Base-by-base conservation (phyloP, 2,888 invertebrate genomes). In the Torymus auratus region DNA sequence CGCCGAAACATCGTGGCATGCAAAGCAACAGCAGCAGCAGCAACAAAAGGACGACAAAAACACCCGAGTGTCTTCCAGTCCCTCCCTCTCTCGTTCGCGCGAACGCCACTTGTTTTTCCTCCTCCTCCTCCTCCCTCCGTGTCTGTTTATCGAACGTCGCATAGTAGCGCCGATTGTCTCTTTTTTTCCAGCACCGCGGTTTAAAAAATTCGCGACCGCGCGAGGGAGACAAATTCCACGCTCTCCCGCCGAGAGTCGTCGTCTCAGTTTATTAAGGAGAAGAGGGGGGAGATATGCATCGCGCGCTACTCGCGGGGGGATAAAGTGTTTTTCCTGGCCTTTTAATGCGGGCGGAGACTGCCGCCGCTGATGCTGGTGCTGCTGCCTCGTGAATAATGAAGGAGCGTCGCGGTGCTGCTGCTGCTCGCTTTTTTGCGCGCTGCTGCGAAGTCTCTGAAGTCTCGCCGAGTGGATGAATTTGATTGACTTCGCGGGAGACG, bases 381-480 rank as follows among this genome's bases (percentile, higher is more conserved):
- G 14, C 12, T 20, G n/a, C 50, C 61, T 76, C 55, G 68, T 76
- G 76, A 76, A 76, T 76, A 76, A 76, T 62, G 61, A 69, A 76
- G 41, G 53, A 76, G 62, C 5, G 41, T 13, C 53, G 3, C 14
- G 13, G 13, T 15, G 3, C 7, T 41, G 41, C 41, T 41, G 7
- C 7, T 41, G 41, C 41, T 41, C 41, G 41, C 60, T 76, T 61
- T 64, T 74, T 65, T 65, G 56, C 64, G 17, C n/a, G n/a, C n/a
- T n/a, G n/a, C n/a, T n/a, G n/a, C 50, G n/a, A 20, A 52, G 62
- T 72, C 76, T 69, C 55, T 61, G n/a, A 55, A 69, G 61, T 53
- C 62, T 69, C 69, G 23, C 10, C 14, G 20, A 68, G 68, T 61
- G 53, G 61, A 68, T 68, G 75, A 68, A 61, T 68, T 68, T 61